Evolutionary conservation across 1,140 invertebrate genomes (phyloP).

Genomic region (Ladona fulva): DNA sequence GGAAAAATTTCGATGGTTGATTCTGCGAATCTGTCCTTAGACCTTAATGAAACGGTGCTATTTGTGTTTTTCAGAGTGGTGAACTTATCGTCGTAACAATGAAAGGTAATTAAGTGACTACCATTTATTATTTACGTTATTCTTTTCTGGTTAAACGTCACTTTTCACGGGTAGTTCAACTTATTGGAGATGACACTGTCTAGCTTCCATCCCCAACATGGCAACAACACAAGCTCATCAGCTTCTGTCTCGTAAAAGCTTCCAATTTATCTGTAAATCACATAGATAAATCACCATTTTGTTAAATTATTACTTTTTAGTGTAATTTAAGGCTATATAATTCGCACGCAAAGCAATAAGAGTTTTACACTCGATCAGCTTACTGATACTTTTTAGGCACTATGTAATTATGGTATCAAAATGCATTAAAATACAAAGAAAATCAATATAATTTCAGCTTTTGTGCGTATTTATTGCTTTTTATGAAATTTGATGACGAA

Average conservation of each 20-base stretch:
- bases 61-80: background rate
- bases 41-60: background rate
- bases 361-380: no score
- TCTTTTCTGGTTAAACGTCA: background rate
- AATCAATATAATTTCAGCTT: no score
- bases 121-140: background rate
- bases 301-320: no score
- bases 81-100: background rate
- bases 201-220: slow-evolving; percentile 3
- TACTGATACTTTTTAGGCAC: no score
- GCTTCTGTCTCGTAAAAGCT: background rate
- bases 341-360: no score
- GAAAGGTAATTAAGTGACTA: background rate
- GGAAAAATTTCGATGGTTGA: slow-evolving; percentile 1
- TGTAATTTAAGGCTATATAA: no score
- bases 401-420: no score
- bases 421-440: no score
- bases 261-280: no score
- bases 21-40: background rate
- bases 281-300: no score
- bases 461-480: no score
- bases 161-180: background rate
- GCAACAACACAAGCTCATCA: background rate
- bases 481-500: no score
- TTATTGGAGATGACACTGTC: background rate